phyloP scores from a whole-genome alignment of 2,797 vertebrate species.

The Pogoniulus pusillus region DNA sequence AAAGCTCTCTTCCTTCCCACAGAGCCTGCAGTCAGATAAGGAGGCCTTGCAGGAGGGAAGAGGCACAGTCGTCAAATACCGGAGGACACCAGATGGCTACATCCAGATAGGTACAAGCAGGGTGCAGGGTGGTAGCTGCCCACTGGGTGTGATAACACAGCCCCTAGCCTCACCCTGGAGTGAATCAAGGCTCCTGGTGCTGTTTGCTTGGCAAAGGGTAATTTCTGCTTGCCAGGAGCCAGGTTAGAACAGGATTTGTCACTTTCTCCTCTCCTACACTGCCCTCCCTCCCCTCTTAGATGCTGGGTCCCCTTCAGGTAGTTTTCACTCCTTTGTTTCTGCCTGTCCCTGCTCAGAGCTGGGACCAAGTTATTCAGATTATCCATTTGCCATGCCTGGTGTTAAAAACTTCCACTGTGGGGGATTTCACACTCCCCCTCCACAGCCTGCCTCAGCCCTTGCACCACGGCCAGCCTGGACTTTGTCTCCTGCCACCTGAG shows the following conservation, averaged over 20 bases:
- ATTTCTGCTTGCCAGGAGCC: neutral
- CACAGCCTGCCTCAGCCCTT: neutral
- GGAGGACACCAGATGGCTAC: constrained; percentile 91
- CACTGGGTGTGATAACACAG: neutral
- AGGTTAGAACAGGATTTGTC: neutral
- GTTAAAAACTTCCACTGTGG: rapidly evolving
- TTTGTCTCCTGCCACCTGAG: neutral
- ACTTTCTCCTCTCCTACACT: neutral
- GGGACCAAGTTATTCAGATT: neutral
- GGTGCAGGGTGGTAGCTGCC: neutral
- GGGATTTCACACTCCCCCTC: neutral
- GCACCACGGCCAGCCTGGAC: neutral
- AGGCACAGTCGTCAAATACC: constrained; percentile 85
- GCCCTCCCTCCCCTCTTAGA: neutral
- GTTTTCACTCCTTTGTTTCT: neutral
- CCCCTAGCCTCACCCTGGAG: neutral
- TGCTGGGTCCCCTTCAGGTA: neutral
- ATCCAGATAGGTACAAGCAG: constrained; percentile 87
- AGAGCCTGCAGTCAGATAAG: constrained; percentile 97
- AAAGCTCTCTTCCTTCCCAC: neutral
- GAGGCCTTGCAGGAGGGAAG: constrained; percentile 91
- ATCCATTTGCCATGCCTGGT: neutral
- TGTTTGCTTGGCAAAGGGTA: neutral
- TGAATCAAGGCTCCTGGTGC: neutral
- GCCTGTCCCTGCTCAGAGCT: neutral